Evolutionary conservation across 1,140 invertebrate genomes (phyloP).

Genomic region (Megathymus violae): DNA sequence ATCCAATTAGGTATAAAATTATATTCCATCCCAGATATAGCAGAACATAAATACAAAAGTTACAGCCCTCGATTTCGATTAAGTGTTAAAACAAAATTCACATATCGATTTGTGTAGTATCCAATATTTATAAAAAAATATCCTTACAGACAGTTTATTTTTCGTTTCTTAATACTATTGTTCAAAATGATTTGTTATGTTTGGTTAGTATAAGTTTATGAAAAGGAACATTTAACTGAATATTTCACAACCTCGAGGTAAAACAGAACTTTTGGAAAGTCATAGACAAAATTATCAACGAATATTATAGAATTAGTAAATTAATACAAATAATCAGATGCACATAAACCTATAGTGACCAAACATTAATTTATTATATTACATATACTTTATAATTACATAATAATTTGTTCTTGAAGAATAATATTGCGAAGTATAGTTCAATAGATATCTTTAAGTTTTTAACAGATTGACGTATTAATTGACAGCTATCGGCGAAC

Average conservation of each 20-base stretch:
- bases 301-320: conserved; percentile 1
- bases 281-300: neutral
- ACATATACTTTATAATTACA: conserved; percentile 28
- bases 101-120: conserved; percentile 56
- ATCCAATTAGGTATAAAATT: conserved; percentile 53
- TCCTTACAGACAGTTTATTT: conserved; percentile 59
- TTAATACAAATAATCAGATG: neutral
- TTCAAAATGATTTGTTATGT: conserved; percentile 38
- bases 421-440: conserved; percentile 36
- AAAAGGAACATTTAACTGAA: conserved; percentile 16
- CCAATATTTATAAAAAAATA: conserved; percentile 80
- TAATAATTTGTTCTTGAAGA: conserved; percentile 36
- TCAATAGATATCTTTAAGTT: conserved; percentile 41
- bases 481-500: conserved; percentile 74
- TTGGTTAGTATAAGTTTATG: conserved; percentile 41
- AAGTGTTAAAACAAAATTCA: conserved; percentile 48
- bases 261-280: conserved; percentile 8
- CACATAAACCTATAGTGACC: conserved; percentile 21
- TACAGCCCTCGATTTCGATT: conserved; percentile 60
- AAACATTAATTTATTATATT: conserved; percentile 37
- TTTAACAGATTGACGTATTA: conserved; percentile 76
- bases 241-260: conserved; percentile 38
- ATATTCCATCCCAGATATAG: conserved; percentile 77
- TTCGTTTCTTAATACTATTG: conserved; percentile 48
- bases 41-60: conserved; percentile 63